A percentile compares a stretch with the other conserved stretches of the same genome.
These are phyloP conservation scores for Brachypteracias leptosomus DNA, from an alignment of 2,113 vertebrate species.

Conservation along the genomic window DNA sequence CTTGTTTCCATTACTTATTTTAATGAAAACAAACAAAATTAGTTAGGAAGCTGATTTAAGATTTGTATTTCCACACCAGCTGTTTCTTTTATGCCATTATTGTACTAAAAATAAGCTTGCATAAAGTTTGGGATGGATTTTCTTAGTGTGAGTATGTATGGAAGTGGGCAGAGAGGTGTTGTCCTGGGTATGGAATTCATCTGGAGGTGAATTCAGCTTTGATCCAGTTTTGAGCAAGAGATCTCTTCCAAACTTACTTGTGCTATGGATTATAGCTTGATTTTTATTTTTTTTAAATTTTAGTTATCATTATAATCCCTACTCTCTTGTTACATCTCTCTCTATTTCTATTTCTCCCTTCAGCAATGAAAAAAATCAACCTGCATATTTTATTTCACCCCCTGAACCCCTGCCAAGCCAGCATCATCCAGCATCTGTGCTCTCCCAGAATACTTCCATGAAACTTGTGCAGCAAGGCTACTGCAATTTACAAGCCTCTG, in stretches of 20 bases:
- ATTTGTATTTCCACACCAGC: neutral
- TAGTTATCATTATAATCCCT: neutral
- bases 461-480: fast-evolving
- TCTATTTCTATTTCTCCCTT: neutral
- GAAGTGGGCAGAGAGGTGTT: neutral
- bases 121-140: neutral
- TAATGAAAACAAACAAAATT: neutral
- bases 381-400: neutral
- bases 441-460: neutral
- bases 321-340: neutral
- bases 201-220: neutral
- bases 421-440: neutral
- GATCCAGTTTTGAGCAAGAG: neutral
- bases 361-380: neutral
- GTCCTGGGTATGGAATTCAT: neutral
- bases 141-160: neutral
- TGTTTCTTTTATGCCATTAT: neutral
- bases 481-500: neutral
- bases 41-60: neutral
- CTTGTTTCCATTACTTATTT: neutral
- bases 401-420: neutral
- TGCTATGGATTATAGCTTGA: neutral
- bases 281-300: neutral
- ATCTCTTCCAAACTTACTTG: neutral
- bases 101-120: neutral